phyloP scores from a whole-genome alignment of 2,113 vertebrate species.

The Sander lucioperca region DNA sequence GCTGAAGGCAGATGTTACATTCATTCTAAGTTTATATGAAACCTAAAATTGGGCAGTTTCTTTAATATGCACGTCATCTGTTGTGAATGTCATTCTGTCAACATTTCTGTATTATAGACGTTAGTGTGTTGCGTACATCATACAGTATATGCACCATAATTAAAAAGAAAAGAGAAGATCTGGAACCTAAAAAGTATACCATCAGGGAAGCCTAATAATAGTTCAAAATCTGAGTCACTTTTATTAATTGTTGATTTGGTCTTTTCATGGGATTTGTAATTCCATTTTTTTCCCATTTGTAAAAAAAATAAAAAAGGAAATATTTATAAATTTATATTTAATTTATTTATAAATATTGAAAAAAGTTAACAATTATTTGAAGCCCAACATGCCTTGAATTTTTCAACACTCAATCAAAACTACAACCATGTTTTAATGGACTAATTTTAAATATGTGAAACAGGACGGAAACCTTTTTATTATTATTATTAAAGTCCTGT shows the following conservation, averaged over 20 bases:
- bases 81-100: neutral
- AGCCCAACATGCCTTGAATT: neutral
- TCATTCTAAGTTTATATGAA: too few species aligned
- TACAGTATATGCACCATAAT: too few species aligned
- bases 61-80: neutral
- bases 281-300: neutral
- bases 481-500: neutral
- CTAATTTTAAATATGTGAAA: neutral
- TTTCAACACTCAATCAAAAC: neutral
- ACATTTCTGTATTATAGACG: neutral
- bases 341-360: too few species aligned
- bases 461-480: neutral
- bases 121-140: too few species aligned
- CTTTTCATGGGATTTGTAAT: neutral
- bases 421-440: neutral
- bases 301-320: neutral
- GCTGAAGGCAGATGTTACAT: too few species aligned
- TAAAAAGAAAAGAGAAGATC: too few species aligned
- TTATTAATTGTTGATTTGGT: too few species aligned
- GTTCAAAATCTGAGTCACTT: too few species aligned
- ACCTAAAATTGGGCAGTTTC: neutral
- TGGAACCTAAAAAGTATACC: neutral
- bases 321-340: too few species aligned
- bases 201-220: too few species aligned
- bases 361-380: neutral